These are phyloP conservation scores for Pachliopta kotzebuea DNA, from an alignment of 2,888 invertebrate genomes.

Conservation along the genomic window DNA sequence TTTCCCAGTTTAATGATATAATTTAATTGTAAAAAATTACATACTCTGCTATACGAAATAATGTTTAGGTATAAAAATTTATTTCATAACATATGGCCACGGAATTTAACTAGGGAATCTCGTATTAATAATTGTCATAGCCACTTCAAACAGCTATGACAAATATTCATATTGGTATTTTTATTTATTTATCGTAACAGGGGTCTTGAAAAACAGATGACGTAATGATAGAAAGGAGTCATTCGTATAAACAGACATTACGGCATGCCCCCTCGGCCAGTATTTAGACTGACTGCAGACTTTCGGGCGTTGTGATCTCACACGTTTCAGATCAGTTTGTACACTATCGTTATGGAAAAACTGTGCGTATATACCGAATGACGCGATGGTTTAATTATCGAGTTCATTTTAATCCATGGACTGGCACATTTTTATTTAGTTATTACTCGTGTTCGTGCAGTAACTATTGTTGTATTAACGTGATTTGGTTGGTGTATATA, in stretches of 20 bases:
- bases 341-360: conserved; percentile 5
- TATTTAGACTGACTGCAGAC: conserved; percentile 12
- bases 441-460: not conserved
- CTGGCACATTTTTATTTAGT: not conserved
- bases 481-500: not conserved
- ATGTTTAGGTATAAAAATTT: no score
- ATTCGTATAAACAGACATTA: conserved; percentile 26
- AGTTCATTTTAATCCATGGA: not conserved
- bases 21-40: no score
- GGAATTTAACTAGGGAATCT: no score
- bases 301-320: conserved; percentile 3
- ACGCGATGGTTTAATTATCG: conserved; percentile 18
- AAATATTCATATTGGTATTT: not conserved
- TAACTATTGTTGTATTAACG: not conserved
- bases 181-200: conserved; percentile 1
- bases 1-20: not conserved
- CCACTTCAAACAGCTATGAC: no score
- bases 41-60: no score
- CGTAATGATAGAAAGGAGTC: conserved; percentile 19
- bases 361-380: conserved; percentile 21
- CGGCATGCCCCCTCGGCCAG: conserved; percentile 10
- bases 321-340: conserved; percentile 4
- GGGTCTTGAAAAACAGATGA: conserved; percentile 8
- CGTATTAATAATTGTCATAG: no score
- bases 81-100: no score